Conservation (phyloP, 92 coral and sea anemone species). For the Siderastrea radians region DNA sequence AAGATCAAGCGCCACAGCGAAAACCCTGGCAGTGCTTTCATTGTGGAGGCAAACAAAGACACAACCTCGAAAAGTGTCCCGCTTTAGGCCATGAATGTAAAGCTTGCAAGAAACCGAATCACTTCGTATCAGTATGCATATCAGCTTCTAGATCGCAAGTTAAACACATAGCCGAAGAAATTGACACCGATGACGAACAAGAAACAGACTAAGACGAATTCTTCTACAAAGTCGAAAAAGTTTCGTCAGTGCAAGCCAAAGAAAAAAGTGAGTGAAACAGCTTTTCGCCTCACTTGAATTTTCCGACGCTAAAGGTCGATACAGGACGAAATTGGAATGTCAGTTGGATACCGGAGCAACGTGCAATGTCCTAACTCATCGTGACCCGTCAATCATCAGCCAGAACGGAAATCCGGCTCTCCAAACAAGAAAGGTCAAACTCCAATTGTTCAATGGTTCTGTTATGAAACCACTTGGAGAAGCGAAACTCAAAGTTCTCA, state of each 20-base stretch:
- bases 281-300: conserved; percentile 34
- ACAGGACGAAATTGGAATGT: conserved; percentile 43
- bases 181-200: background rate
- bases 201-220: background rate
- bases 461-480: too few species aligned
- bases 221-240: conserved; percentile 32
- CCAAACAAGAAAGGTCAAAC: too few species aligned
- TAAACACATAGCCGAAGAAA: background rate
- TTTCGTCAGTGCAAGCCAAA: conserved; percentile 20
- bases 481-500: too few species aligned
- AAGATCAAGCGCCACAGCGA: too few species aligned
- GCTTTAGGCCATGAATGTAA: conserved; percentile 26
- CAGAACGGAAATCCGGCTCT: conserved; percentile 41
- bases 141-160: background rate
- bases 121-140: conserved; percentile 17
- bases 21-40: too few species aligned
- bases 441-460: too few species aligned
- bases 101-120: conserved; percentile 15
- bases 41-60: background rate
- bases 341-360: conserved; percentile 62
- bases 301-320: conserved; percentile 14
- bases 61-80: conserved; percentile 11
- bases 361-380: conserved; percentile 55
- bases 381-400: conserved; percentile 30
- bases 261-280: too few species aligned